phyloP scores from a whole-genome alignment of 2,113 vertebrate species.

The Abramis brama region DNA sequence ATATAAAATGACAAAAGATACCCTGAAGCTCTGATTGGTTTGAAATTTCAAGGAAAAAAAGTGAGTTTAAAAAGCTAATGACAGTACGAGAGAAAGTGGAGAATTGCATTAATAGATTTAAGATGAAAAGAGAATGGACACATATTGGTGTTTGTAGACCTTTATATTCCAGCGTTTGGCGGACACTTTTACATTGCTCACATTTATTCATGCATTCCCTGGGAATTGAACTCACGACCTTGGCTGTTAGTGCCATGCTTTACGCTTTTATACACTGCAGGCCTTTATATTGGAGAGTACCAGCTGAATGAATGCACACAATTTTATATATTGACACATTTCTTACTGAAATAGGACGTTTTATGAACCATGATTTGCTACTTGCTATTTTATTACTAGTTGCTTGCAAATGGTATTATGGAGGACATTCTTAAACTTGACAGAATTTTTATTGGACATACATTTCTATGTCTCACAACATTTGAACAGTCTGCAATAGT shows the following conservation, averaged over 20 bases:
- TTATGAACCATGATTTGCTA: not conserved
- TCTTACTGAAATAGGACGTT: not conserved
- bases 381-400: not conserved
- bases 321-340: conserved; percentile 8
- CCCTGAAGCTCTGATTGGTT: not conserved
- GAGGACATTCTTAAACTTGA: not conserved
- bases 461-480: not conserved
- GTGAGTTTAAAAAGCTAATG: not conserved
- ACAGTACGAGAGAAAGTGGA: not conserved
- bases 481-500: not conserved
- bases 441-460: conserved; percentile 3
- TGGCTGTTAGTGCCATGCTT: not conserved
- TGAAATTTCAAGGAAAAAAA: conserved; percentile 12
- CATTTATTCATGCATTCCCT: conserved; percentile 19
- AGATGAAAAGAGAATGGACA: not conserved
- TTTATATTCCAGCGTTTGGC: not conserved
- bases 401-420: conserved; percentile 20
- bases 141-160: not conserved
- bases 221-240: conserved; percentile 16
- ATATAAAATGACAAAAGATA: conserved; percentile 9
- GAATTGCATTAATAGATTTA: not conserved
- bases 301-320: conserved; percentile 4
- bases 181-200: not conserved
- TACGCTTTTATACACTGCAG: not conserved
- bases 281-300: not conserved